Evolutionary conservation across 2,888 invertebrate species (phyloP).

Genomic region (Mycalesis mineus): DNA sequence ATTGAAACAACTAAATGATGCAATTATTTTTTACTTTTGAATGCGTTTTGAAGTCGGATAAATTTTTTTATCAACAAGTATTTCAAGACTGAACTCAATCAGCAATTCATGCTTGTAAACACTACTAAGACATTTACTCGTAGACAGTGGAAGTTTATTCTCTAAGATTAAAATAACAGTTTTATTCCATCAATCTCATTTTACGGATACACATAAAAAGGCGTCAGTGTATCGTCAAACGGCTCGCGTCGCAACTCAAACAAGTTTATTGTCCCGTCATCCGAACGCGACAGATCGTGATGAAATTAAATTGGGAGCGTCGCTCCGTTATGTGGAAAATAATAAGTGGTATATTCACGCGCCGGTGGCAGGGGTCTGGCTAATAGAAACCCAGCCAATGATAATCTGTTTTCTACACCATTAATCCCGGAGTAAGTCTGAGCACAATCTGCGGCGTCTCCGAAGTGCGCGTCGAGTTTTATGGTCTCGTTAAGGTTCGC

Average conservation of each 20-base stretch:
- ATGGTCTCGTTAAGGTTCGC: constrained; percentile 77
- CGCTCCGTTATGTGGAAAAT: constrained; percentile 76
- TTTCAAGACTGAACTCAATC: too few species aligned
- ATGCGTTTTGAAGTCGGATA: too few species aligned
- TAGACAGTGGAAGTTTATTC: too few species aligned
- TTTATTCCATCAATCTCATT: not conserved
- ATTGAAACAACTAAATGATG: too few species aligned
- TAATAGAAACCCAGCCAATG: constrained; percentile 78
- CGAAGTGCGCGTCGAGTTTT: constrained; percentile 73
- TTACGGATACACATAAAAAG: not conserved
- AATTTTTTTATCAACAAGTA: too few species aligned
- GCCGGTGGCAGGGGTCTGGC: constrained; percentile 74
- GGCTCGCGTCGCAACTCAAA: constrained; percentile 43
- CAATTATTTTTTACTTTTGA: too few species aligned
- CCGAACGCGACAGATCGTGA: constrained; percentile 75
- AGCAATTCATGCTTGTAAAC: too few species aligned
- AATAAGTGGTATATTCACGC: constrained; percentile 76
- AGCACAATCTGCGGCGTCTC: constrained; percentile 75
- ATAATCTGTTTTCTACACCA: constrained; percentile 80
- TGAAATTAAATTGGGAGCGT: constrained; percentile 76
- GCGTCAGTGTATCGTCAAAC: constrained; percentile 8
- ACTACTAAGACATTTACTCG: too few species aligned
- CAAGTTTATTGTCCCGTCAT: constrained; percentile 73
- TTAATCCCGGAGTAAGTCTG: constrained; percentile 78
- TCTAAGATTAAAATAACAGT: not conserved